A percentile compares a stretch with the other conserved stretches of the same genome.
Conservation (phyloP, 2,113 vertebrate species). For the Oreochromis niloticus region DNA sequence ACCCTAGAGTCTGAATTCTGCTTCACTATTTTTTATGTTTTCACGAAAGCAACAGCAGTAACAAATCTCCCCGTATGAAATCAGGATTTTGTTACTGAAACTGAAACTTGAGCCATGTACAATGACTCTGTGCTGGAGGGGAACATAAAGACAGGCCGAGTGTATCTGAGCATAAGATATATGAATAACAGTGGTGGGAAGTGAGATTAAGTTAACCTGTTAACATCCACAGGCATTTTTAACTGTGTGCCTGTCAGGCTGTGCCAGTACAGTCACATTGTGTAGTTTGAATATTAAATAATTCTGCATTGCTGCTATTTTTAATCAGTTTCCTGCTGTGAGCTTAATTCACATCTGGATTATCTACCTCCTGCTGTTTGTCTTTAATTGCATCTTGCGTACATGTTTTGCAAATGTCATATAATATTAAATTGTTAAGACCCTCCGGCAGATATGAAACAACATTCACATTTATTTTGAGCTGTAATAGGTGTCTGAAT, state of each 20-base stretch:
- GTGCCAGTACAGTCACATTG: not conserved
- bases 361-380: not conserved
- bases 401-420: not conserved
- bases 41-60: not conserved
- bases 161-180: not conserved
- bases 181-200: not conserved
- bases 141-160: not conserved
- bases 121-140: not conserved
- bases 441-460: not conserved
- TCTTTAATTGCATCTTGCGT: not conserved
- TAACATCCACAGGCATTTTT: not conserved
- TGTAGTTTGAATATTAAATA: not conserved
- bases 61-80: not conserved
- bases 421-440: not conserved
- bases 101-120: not conserved
- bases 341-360: not conserved
- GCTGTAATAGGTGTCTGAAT: not conserved
- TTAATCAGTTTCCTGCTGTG: not conserved
- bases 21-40: not conserved
- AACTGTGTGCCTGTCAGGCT: not conserved
- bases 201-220: not conserved
- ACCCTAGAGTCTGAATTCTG: not conserved
- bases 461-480: not conserved
- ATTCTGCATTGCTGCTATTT: not conserved
- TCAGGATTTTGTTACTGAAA: not conserved